Conservation (phyloP, 2,797 vertebrate genomes). For the Darevskia nairensis region DNA sequence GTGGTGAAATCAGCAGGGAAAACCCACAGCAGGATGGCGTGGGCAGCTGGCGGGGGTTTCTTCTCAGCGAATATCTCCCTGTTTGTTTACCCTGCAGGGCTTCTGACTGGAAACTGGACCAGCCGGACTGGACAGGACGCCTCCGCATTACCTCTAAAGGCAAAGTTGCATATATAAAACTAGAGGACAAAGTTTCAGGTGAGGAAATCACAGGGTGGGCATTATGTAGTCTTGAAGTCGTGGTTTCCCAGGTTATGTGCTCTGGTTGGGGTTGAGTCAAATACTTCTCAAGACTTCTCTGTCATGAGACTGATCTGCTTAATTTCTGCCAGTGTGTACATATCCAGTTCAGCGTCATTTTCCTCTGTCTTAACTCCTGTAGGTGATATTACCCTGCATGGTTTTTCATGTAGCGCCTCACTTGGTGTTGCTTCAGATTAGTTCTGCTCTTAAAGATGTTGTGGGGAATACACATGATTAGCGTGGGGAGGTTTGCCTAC, state of each 20-base stretch:
- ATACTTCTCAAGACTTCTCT: too few relatives aligned
- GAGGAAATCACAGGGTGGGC: neutral
- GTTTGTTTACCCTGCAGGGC: conserved; percentile 80
- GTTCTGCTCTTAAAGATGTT: too few relatives aligned
- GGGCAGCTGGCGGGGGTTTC: neutral
- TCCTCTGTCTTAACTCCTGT: neutral
- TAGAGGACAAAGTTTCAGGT: conserved; percentile 97
- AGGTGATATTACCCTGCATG: neutral
- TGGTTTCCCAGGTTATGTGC: too few relatives aligned
- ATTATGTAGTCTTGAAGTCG: neutral
- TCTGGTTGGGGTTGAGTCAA: neutral
- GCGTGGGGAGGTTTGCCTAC: too few relatives aligned
- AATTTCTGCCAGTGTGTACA: neutral
- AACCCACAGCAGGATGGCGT: neutral
- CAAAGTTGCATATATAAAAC: conserved; percentile 91
- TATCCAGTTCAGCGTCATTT: neutral
- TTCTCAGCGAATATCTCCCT: neutral
- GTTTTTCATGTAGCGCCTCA: neutral
- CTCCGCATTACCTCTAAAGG: conserved; percentile 94
- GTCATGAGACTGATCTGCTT: neutral
- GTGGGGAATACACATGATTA: too few relatives aligned
- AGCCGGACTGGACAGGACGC: conserved; percentile 94
- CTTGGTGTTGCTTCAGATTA: neutral
- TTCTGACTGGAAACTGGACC: conserved; percentile 96
- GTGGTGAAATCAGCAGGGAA: conserved; percentile 2